phyloP scores from a whole-genome alignment of 2,888 invertebrate species.

The Tortricodes alternella region DNA sequence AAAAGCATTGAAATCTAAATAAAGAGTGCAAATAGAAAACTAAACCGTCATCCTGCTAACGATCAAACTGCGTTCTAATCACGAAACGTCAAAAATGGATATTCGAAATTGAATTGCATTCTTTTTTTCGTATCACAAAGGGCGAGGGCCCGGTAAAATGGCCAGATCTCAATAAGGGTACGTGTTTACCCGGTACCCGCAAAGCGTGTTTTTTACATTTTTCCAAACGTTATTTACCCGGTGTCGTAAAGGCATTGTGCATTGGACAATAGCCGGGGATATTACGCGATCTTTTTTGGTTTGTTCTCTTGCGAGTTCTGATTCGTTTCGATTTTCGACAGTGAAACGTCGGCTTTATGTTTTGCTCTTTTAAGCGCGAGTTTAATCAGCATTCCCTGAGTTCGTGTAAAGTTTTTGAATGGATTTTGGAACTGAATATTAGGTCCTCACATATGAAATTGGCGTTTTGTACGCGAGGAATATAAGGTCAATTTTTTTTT shows the following conservation, averaged over 20 bases:
- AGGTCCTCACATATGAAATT: not conserved
- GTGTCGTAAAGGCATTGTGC: conserved; percentile 81
- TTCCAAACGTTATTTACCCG: conserved; percentile 77
- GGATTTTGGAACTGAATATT: not conserved
- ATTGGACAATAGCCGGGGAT: conserved; percentile 69
- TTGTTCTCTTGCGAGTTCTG: conserved; percentile 50
- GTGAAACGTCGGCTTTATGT: conserved; percentile 47
- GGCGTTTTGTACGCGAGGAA: too few relatives aligned
- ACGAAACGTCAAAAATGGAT: conserved; percentile 81
- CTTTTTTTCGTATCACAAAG: conserved; percentile 65
- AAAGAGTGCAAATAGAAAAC: conserved; percentile 26
- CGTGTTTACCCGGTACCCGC: conserved; percentile 80
- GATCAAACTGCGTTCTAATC: conserved; percentile 81
- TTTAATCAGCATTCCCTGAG: conserved; percentile 25
- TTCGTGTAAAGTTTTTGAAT: conserved; percentile 23
- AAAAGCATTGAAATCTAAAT: conserved; percentile 17
- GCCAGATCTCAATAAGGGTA: conserved; percentile 81
- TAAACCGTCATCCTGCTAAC: conserved; percentile 54
- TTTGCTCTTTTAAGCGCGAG: conserved; percentile 37
- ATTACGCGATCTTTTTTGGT: conserved; percentile 57
- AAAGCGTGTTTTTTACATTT: conserved; percentile 78
- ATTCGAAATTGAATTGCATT: conserved; percentile 78
- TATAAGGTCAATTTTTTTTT: too few relatives aligned
- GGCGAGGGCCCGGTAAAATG: conserved; percentile 75
- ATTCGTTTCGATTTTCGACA: conserved; percentile 59